Evolutionary conservation across 1,140 invertebrate genomes (phyloP).

Genomic region (Psilanteris sp.): DNA sequence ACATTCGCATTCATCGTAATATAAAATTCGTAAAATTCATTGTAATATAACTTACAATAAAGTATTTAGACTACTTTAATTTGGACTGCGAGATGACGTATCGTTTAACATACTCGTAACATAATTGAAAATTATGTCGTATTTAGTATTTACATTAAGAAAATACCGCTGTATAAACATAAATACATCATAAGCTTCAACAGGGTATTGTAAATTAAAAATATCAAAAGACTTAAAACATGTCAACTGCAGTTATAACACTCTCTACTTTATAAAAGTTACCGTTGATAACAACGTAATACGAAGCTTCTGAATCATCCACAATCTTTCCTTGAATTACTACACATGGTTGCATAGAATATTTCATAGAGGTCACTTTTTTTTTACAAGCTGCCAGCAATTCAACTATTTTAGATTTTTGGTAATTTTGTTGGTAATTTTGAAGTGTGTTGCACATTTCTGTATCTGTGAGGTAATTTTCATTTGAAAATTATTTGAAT

Average conservation of each 20-base stretch:
- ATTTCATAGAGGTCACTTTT: conserved; percentile 6
- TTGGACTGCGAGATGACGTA: neutral
- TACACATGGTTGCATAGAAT: conserved; percentile 8
- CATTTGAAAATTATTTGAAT: too few species aligned
- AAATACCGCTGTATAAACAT: conserved; percentile 19
- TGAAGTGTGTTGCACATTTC: too few species aligned
- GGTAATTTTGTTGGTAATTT: too few species aligned
- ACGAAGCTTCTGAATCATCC: neutral
- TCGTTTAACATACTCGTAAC: conserved; percentile 9
- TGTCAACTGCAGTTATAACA: conserved; percentile 14
- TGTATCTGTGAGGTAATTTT: too few species aligned
- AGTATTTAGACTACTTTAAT: neutral
- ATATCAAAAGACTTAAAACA: conserved; percentile 20
- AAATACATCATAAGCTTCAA: conserved; percentile 10
- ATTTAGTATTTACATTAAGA: too few species aligned
- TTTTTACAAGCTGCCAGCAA: neutral
- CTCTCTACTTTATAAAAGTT: conserved; percentile 14
- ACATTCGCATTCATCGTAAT: conserved; percentile 68
- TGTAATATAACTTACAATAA: too few species aligned
- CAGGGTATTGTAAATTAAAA: conserved; percentile 19
- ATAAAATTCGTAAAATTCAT: too few species aligned
- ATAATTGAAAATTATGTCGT: conserved; percentile 12
- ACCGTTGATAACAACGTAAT: conserved; percentile 9
- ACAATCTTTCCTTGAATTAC: conserved; percentile 14
- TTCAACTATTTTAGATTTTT: conserved; percentile 12